Percentiles rank a stretch among this genome's conserved stretches.
phyloP scores from a whole-genome alignment of 2,888 invertebrate genomes.

The Uloborus plumipes region DNA sequence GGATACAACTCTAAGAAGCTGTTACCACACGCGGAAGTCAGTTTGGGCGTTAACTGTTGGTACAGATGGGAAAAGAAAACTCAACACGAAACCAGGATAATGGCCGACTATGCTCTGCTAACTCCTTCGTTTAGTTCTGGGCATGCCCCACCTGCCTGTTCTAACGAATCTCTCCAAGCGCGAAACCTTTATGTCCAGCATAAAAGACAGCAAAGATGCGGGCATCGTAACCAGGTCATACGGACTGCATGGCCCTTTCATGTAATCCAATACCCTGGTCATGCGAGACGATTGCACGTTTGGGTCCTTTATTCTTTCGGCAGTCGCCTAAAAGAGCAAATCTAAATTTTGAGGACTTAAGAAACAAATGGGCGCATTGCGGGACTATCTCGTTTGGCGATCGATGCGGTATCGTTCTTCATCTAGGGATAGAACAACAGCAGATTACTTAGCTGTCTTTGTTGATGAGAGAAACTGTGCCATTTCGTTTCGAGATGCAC shows the following conservation, averaged over 20 bases:
- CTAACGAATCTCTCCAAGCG: conserved; percentile 27
- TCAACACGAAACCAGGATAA: conserved; percentile 22
- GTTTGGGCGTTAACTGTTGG: conserved; percentile 28
- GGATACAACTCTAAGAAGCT: background rate
- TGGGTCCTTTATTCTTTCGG: background rate
- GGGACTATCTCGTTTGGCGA: no score
- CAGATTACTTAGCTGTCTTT: no score
- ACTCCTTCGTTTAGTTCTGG: conserved; percentile 27
- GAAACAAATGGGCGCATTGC: no score
- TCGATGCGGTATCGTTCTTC: no score
- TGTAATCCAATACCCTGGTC: conserved; percentile 57
- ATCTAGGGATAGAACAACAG: no score
- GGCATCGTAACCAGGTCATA: conserved; percentile 47
- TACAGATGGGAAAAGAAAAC: conserved; percentile 23
- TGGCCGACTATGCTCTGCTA: conserved; percentile 49
- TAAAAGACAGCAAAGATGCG: conserved; percentile 21
- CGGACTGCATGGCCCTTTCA: conserved; percentile 34
- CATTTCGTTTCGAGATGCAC: no score
- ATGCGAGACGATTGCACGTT: conserved; percentile 27
- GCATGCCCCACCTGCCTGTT: conserved; percentile 34
- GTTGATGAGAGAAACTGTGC: no score
- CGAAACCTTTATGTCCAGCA: conserved; percentile 36
- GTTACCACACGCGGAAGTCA: conserved; percentile 39
- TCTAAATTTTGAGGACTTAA: no score
- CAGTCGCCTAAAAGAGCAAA: no score